phyloP scores from a whole-genome alignment of 1,140 invertebrate genomes.

The Hormaphis cornu region DNA sequence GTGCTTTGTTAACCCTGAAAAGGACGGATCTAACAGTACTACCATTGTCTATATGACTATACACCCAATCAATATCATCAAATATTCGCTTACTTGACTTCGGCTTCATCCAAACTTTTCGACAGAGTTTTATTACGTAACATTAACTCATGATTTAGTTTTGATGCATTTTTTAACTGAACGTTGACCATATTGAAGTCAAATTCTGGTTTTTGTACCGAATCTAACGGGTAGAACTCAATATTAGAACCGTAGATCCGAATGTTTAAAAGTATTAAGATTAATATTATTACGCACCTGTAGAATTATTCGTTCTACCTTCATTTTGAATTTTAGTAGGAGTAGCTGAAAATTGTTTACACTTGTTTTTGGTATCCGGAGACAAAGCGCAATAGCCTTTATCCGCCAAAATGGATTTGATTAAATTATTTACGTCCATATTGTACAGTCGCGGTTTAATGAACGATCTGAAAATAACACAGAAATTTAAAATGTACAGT shows the following conservation, averaged over 20 bases:
- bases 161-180: slow-evolving; percentile 17
- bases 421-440: background rate
- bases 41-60: no score
- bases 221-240: background rate
- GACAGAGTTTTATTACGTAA: slow-evolving; percentile 5
- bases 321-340: background rate
- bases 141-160: slow-evolving; percentile 15
- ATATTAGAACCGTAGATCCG: background rate
- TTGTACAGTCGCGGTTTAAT: no score
- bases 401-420: slow-evolving; percentile 18
- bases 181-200: slow-evolving; percentile 18
- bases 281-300: background rate
- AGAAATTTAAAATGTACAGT: no score
- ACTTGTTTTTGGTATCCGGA: slow-evolving; percentile 7
- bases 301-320: background rate
- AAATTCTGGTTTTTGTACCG: background rate
- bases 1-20: no score
- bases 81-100: slow-evolving; percentile 1
- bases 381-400: slow-evolving; percentile 2
- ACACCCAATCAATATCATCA: no score
- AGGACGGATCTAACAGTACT: no score
- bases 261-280: background rate
- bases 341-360: background rate
- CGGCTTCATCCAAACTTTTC: slow-evolving; percentile 10
- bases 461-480: no score